Base-by-base conservation (phyloP, 1,140 invertebrate species). In the Scaptomyza montana region DNA sequence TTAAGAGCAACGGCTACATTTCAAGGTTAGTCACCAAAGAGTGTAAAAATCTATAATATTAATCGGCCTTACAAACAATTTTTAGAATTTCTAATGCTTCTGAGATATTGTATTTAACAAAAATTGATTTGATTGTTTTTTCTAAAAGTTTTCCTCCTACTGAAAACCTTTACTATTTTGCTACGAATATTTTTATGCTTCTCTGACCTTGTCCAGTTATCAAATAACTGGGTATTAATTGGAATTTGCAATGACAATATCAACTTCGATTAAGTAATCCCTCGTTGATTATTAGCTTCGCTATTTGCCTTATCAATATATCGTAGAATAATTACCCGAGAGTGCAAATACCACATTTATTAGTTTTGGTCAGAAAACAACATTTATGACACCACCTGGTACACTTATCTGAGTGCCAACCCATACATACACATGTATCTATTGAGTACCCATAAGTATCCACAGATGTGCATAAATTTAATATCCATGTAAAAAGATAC, bases 381-480 rank as follows among this genome's bases (percentile, higher is more conserved):
- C 50, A 43, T 75, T 81, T 84, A 82, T 82, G 47, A 67, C 62
- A 61, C 80, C 72, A 75, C 9, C 6, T 68, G 68, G 80, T 59
- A 43, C 60, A 73, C 64, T 84, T 82, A 82, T 75, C 57, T 59
- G 49, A 12, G 28, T 8, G 36, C 30, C n/a, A 41, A 54, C 30
- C 33, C 33, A 33, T 0, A 57, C 13, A 9, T 56, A 49, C 30
- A 56, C 21, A 45, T 12, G 49, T 67, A 67, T 45, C 39, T 9
- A 36, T 2, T 1, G 33, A 36, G 33, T 36, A 9, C 7, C 33
- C 25, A 41, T 56, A 36, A 63, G 59, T 69, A 41, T 8, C 49
- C 13, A 6, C 41, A 46, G 41, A 49, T 57, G 54, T 80, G 56
- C 74, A 81, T 81, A 63, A 70, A 84, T 75, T 57, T 63, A 74